Evolutionary conservation across 1,140 invertebrate species (phyloP).

Genomic region (Neotoxoptera formosana): DNA sequence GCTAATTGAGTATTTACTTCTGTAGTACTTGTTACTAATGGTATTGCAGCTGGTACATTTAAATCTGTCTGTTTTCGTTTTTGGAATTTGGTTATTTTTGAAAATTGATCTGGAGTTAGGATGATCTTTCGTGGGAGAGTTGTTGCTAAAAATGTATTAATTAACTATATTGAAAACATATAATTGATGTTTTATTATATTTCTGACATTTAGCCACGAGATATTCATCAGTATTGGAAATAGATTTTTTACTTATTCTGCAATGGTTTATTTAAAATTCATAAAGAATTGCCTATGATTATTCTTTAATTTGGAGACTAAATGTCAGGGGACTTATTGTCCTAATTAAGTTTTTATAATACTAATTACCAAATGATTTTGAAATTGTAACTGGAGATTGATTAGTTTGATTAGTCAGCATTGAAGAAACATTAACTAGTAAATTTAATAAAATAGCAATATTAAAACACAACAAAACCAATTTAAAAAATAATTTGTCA

Average conservation of each 20-base stretch:
- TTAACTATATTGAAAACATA: background rate
- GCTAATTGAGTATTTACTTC: conserved; percentile 33
- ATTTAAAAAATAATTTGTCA: conserved; percentile 16
- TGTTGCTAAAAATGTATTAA: background rate
- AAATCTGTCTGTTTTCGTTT: conserved; percentile 31
- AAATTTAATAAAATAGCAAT: background rate
- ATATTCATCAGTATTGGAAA: background rate
- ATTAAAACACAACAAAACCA: background rate
- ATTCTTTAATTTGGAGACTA: background rate
- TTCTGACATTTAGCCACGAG: background rate
- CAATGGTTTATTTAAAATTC: background rate
- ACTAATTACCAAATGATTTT: conserved; percentile 38
- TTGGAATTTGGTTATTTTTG: conserved; percentile 27
- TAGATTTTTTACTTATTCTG: background rate
- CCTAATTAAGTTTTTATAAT: background rate
- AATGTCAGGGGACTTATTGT: background rate
- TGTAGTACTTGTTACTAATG: background rate
- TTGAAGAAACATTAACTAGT: conserved; percentile 54
- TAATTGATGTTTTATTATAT: background rate
- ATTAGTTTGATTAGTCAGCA: conserved; percentile 39
- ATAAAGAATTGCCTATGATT: background rate
- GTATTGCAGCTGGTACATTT: background rate
- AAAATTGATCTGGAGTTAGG: conserved; percentile 47
- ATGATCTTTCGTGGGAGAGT: background rate
- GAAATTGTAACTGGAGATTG: conserved; percentile 18